These are phyloP conservation scores for Todiramphus chloris DNA, from an alignment of 2,113 vertebrate species.

Conservation along the genomic window DNA sequence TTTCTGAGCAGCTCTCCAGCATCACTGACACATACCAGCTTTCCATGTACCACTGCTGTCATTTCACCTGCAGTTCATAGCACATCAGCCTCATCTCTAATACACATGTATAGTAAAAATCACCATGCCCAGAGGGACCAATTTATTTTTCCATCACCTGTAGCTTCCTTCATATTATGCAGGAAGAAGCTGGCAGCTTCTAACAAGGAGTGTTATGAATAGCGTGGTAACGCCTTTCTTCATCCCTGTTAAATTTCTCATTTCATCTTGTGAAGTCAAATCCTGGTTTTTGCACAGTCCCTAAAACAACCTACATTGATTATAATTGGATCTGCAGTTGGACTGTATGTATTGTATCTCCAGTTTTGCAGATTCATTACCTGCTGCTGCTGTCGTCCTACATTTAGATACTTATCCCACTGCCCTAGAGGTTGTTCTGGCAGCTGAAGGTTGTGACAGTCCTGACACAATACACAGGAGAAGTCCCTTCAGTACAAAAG, in stretches of 20 bases:
- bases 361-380: background rate
- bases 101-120: constrained; percentile 39
- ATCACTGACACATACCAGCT: background rate
- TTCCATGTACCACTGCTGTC: background rate
- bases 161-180: constrained; percentile 64
- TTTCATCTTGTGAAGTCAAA: constrained; percentile 57
- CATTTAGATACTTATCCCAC: background rate
- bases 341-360: background rate
- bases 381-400: background rate
- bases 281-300: constrained; percentile 37
- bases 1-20: background rate
- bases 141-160: constrained; percentile 77
- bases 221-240: constrained; percentile 41
- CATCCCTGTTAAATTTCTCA: constrained; percentile 54
- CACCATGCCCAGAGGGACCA: constrained; percentile 66
- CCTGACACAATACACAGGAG: background rate
- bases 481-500: background rate
- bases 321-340: constrained; percentile 31
- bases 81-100: constrained; percentile 45
- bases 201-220: constrained; percentile 48
- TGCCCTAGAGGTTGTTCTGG: constrained; percentile 1
- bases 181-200: constrained; percentile 56
- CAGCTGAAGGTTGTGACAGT: constrained; percentile 2
- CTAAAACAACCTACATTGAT: constrained; percentile 47
- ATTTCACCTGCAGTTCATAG: constrained; percentile 31